Base-by-base conservation (phyloP, 2,113 vertebrate genomes). In the Carollia perspicillata region DNA sequence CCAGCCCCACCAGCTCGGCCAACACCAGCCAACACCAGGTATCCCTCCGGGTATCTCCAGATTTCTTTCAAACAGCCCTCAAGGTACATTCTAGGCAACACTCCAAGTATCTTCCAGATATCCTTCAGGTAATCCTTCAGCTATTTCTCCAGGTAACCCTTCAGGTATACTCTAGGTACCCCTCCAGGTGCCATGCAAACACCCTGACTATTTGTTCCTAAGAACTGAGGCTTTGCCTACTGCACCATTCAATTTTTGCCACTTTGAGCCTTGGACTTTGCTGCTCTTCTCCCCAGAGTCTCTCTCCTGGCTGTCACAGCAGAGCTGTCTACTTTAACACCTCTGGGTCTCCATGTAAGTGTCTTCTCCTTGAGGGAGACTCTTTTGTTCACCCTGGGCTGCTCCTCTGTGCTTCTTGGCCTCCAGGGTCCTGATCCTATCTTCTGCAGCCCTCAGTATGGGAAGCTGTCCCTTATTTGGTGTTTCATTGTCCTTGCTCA, bases 251-350 rank as follows among this genome's bases (percentile, higher is more conserved):
- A 55, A 5, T 11, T 35, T 55, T 8, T 8, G 22, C 66, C 33
- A 13, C 35, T 6, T 9, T 5, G 16, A 28, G 20, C 63, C 37
- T 55, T 37, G 4, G n/a, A 20, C 40, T 37, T 69, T 8, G 7
- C 53, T 5, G 23, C 17, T 0, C 18, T 12, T 28, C 16, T n/a
- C 3, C 9, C 26, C 7, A 1, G 3, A 10, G 1, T 49, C 0
- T 4, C 22, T 17, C 1, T 35, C 14, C 83, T 13, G 9, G 75
- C 33, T 42, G 33, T 42, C 40, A 3, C 20, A 26, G 63, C 60
- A 49, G 37, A 8, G 30, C 14, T 26, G 3, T 28, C 12, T 1
- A 10, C 23, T n/a, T 42, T 2, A 0, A 6, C 23, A 63, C 49
- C 28, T 35, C 28, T 23, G n/a, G 23, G 30, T 65, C 44, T 83